Evolutionary conservation across 2,113 vertebrate genomes (phyloP), one percentile per base, ranked within the genome.

Genomic region (Aspiorhynchus laticeps): DNA sequence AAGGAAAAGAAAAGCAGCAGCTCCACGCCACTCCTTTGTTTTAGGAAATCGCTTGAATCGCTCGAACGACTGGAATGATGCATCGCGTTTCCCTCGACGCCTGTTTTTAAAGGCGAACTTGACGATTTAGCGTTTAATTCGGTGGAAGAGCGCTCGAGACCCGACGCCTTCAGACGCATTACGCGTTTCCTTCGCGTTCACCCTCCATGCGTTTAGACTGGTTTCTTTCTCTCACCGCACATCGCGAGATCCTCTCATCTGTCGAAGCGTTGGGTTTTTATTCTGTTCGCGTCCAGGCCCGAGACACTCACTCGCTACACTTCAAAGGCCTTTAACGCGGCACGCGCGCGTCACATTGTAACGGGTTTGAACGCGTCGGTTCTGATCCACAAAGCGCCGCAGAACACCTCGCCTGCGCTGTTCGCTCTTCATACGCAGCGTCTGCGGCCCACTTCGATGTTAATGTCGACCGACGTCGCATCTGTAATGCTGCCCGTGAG

Each of bases 381-480:
- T 83, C 63, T 76, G 81, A 48, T 81, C 53, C 61, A 43, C 77
- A 83, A 86, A 67, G 19, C 61, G 63, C 14, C 75, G 59, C 53
- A 41, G 85, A 80, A 80, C 31, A 41, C 14, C 33, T 81, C 59
- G 9, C 28, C 59, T 65, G 28, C 41, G 59, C 43, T 28, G 28
- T 11, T 65, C 53, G 53, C 38, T 67, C 43, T 69, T 67, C 65
- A 83, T 74, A 80, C 65, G 61, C 78, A 84, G 41, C 51, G 69
- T 89, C 83, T 61, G 89, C 86, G 74, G 87, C 78, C 89, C 91
- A 92, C 93, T 91, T 94, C 93, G 93, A 96, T 96, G 95, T 96
- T 95, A 94, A 96, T 96, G 95, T 96, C 95, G 94, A 95, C 94
- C 93, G 94, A 96, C 94, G 94, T 95, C 88, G 94, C 94, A 89